Conservation (phyloP, 2,888 invertebrate genomes). For the Dryomyza anilis region DNA sequence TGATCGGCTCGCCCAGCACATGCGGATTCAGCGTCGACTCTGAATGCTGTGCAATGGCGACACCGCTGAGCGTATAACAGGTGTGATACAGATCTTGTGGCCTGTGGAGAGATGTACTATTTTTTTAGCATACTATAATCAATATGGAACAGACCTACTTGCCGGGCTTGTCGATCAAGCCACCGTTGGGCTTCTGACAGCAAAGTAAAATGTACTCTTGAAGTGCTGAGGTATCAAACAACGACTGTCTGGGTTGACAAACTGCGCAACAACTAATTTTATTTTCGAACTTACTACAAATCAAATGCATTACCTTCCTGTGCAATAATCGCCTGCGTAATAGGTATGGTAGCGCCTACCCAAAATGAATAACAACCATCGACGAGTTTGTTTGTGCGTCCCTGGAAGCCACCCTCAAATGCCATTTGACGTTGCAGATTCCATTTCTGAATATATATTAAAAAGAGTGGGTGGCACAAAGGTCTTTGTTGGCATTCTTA, state of each 20-base stretch:
- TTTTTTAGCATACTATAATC: background rate
- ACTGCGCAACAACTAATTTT: constrained; percentile 22
- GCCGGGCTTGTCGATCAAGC: constrained; percentile 94
- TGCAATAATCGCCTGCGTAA: constrained; percentile 76
- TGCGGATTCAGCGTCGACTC: constrained; percentile 61
- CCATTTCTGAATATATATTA: constrained; percentile 73
- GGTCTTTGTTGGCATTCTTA: constrained; percentile 36
- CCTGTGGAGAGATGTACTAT: constrained; percentile 59
- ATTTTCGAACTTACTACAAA: background rate
- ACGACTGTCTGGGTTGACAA: constrained; percentile 44
- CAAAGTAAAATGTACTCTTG: constrained; percentile 95
- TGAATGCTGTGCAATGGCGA: constrained; percentile 88
- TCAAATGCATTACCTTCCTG: constrained; percentile 58
- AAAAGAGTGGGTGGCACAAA: background rate
- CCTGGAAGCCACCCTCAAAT: constrained; percentile 96
- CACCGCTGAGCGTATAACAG: constrained; percentile 93
- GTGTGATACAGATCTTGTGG: constrained; percentile 94
- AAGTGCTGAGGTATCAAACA: constrained; percentile 85
- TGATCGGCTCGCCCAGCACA: constrained; percentile 70
- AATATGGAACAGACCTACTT: constrained; percentile 69
- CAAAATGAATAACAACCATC: constrained; percentile 99
- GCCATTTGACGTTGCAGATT: constrained; percentile 88
- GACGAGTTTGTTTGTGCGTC: constrained; percentile 96
- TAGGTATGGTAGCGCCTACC: constrained; percentile 93
- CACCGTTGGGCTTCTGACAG: constrained; percentile 87